Evolutionary conservation across 2,113 vertebrate genomes (phyloP), one percentile per base, ranked within the genome.

Genomic region (Cynoglossus semilaevis): DNA sequence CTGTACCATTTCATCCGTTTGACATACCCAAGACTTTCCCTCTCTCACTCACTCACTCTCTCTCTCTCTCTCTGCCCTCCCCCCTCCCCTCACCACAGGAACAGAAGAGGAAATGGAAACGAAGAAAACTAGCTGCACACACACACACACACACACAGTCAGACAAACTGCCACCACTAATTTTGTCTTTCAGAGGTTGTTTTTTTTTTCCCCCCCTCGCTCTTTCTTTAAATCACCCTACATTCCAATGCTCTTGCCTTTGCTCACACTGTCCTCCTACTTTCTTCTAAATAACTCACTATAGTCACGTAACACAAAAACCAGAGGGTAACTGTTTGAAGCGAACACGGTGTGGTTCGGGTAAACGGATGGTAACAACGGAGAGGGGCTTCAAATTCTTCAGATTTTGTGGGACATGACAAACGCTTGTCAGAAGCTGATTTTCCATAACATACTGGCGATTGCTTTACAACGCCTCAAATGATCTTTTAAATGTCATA

Each of bases 1-100:
- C 75, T 45, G 68, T 77, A 85, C 86, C 89, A 88, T 90, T 76
- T 87, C 83, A 56, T 73, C 51, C 57, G 2, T 70, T 58, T 62
- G 71, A 73, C 15, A 79, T 70, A 77, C 77, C 67, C 87, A 82
- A 76, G 87, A 11, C 29, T 70, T 16, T 56, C 9, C 57, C 22
- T 57, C n/a, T n/a, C n/a, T n/a, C n/a, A n/a, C 9, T 60, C 41
- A 17, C 29, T 58, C 56, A 9, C 46, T 19, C 52, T 59, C 19
- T 54, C 44, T 29, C n/a, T 61, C 38, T 50, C 42, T 53, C 14
- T 29, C n/a, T 69, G 13, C 17, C n/a, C 17, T 47, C 22, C 53
- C 18, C 48, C 41, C 7, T 29, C 16, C 36, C 34, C 14, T 19
- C 47, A 19, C 57, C 37, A 53, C 49, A 64, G 22, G 18, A 46